These are phyloP conservation scores for Drosophila trichaetosa DNA, from an alignment of 2,888 invertebrate genomes.

Conservation along the genomic window DNA sequence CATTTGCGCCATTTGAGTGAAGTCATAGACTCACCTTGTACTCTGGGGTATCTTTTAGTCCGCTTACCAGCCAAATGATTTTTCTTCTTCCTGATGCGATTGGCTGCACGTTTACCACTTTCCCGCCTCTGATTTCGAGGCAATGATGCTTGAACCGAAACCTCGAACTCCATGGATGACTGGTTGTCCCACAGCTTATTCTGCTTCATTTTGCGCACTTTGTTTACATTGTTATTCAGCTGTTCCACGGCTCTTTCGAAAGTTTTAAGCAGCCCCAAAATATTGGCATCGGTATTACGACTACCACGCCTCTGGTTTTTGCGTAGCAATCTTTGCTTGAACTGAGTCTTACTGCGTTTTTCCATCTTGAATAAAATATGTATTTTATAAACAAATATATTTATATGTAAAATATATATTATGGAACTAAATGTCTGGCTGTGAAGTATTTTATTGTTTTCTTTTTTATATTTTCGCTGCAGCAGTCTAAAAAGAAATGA, in stretches of 20 bases:
- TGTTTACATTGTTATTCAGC: neutral
- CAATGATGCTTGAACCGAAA: neutral
- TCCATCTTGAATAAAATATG: neutral
- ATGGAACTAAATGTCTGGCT: neutral
- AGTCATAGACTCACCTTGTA: neutral
- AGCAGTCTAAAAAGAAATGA: neutral
- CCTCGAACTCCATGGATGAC: neutral
- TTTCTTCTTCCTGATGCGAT: neutral
- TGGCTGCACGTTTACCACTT: neutral
- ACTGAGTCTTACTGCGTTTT: neutral
- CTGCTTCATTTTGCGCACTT: neutral
- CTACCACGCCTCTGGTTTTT: neutral
- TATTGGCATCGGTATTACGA: neutral
- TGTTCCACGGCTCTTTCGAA: neutral
- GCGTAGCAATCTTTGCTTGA: neutral
- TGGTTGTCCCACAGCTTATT: neutral
- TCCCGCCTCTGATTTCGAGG: neutral
- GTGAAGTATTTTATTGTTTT: neutral
- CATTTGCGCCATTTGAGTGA: neutral
- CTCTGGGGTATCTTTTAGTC: neutral
- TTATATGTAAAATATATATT: neutral
- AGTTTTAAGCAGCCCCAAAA: neutral
- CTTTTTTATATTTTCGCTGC: neutral
- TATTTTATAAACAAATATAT: neutral
- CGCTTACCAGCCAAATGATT: neutral